Percentiles rank a stretch among this genome's conserved stretches.
These are phyloP conservation scores for Apis cerana DNA, from an alignment of 1,140 invertebrate genomes.

Conservation along the genomic window DNA sequence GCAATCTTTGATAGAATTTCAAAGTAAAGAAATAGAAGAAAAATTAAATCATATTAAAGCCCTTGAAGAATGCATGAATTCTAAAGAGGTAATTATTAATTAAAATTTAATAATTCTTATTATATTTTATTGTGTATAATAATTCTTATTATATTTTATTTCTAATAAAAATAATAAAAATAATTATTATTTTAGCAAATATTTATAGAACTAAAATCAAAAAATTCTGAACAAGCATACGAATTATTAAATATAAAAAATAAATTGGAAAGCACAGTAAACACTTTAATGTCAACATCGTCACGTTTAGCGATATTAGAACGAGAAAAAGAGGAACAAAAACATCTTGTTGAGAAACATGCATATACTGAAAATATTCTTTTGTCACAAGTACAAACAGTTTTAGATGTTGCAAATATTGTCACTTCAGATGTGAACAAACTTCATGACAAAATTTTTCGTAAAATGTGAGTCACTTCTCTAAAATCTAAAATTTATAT, in stretches of 20 bases:
- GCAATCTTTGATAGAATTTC: conserved; percentile 86
- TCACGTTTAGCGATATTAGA: conserved; percentile 78
- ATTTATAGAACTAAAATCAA: conserved; percentile 82
- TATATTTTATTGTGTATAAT: not conserved
- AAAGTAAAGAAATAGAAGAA: conserved; percentile 88
- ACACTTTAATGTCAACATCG: conserved; percentile 78
- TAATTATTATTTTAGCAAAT: conserved; percentile 71
- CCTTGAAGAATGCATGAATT: conserved; percentile 85
- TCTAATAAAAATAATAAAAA: not conserved
- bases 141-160: not conserved
- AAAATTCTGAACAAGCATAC: conserved; percentile 77
- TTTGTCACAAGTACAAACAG: conserved; percentile 83
- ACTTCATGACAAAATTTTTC: conserved; percentile 86
- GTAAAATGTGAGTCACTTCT: conserved; percentile 80
- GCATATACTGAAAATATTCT: conserved; percentile 85
- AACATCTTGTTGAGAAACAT: conserved; percentile 85
- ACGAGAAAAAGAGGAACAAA: conserved; percentile 83
- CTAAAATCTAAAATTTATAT: too few species aligned
- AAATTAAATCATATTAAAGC: conserved; percentile 86
- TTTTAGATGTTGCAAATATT: conserved; percentile 85
- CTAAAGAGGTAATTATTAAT: conserved; percentile 80
- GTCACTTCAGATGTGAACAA: conserved; percentile 84
- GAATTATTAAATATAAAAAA: conserved; percentile 82
- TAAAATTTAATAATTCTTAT: not conserved
- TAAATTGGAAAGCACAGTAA: conserved; percentile 82